Percentiles rank a stretch among this genome's conserved stretches.
These are phyloP conservation scores for Chaetodon trifasciatus DNA, from an alignment of 2,797 vertebrate species.

Conservation along the genomic window DNA sequence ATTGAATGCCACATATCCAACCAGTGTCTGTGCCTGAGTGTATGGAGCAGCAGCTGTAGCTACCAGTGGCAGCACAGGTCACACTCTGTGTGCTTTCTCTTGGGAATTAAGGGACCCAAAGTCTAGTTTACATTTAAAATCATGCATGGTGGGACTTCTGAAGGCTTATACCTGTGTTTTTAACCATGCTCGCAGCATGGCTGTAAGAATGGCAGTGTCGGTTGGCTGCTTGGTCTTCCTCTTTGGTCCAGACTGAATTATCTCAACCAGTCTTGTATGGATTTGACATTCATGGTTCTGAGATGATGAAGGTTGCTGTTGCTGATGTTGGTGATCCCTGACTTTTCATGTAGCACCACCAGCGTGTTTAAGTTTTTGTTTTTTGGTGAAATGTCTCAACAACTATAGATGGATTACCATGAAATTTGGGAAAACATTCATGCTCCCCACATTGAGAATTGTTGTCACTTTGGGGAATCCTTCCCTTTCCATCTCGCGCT, in stretches of 20 bases:
- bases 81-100: neutral
- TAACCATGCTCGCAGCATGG: neutral
- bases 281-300: neutral
- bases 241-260: too few species aligned
- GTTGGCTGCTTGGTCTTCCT: too few species aligned
- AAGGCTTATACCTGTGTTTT: neutral
- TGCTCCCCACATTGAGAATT: neutral
- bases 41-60: neutral
- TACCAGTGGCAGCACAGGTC: neutral
- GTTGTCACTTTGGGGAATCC: neutral
- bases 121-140: neutral
- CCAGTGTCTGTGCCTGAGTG: neutral
- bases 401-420: neutral
- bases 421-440: neutral
- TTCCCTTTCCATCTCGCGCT: neutral
- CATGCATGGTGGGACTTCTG: neutral
- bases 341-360: too few species aligned
- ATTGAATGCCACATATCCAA: neutral
- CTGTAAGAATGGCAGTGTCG: neutral
- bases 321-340: neutral
- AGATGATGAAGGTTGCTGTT: neutral
- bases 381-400: neutral
- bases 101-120: too few species aligned
- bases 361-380: too few species aligned
- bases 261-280: too few species aligned